A percentile compares a stretch with the other conserved stretches of the same genome.
Conservation (phyloP, 2,888 invertebrate genomes). For the Sesia bembeciformis region DNA sequence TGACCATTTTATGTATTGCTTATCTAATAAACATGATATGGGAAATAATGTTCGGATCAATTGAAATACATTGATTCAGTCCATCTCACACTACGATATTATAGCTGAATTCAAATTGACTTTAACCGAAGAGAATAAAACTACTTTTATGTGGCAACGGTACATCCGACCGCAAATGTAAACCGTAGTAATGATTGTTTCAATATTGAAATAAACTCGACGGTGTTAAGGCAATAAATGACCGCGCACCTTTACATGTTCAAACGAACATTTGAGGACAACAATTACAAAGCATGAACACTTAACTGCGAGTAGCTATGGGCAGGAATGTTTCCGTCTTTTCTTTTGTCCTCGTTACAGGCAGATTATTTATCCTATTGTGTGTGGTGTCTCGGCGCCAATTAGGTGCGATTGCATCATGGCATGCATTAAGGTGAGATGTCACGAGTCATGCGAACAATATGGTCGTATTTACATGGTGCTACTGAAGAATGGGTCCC, state of each 20-base stretch:
- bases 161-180: constrained; percentile 28
- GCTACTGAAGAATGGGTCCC: constrained; percentile 11
- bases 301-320: constrained; percentile 19
- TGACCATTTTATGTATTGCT: too few species aligned
- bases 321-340: constrained; percentile 30
- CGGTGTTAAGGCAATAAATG: constrained; percentile 25
- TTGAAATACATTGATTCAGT: constrained; percentile 49
- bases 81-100: constrained; percentile 44
- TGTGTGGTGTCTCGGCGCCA: constrained; percentile 20
- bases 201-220: constrained; percentile 47
- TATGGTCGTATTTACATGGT: constrained; percentile 13
- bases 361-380: constrained; percentile 34
- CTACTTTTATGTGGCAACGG: constrained; percentile 53
- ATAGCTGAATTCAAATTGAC: constrained; percentile 50
- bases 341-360: constrained; percentile 34
- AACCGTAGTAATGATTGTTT: constrained; percentile 49
- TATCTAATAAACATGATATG: constrained; percentile 28
- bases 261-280: constrained; percentile 8
- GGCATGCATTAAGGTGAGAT: constrained; percentile 19
- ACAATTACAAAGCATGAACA: constrained; percentile 33
- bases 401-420: constrained; percentile 32
- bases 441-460: constrained; percentile 25
- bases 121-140: constrained; percentile 50
- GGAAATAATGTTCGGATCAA: constrained; percentile 48
- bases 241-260: constrained; percentile 26